Percentiles rank a stretch among this genome's conserved stretches.
These are phyloP conservation scores for Gallirallus australis DNA, from an alignment of 2,797 vertebrate species.

Conservation along the genomic window DNA sequence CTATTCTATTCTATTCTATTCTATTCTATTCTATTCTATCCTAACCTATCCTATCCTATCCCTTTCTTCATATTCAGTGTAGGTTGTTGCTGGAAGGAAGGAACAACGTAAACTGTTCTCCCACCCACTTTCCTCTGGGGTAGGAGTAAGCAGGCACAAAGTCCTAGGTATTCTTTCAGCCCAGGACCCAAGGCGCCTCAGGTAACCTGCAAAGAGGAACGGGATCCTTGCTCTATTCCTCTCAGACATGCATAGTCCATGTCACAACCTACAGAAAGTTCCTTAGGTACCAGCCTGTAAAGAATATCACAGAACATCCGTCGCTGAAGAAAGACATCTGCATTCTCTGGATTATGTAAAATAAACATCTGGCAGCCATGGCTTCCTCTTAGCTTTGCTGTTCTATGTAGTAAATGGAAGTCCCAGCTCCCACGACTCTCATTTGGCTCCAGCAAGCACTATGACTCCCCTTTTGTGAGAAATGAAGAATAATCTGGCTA, in stretches of 20 bases:
- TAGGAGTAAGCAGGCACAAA: neutral
- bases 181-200: neutral
- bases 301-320: neutral
- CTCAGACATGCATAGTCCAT: neutral
- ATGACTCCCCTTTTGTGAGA: slow-evolving; percentile 55
- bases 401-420: slow-evolving; percentile 47
- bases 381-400: slow-evolving; percentile 57
- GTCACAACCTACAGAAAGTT: neutral
- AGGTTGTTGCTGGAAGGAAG: neutral
- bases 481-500: slow-evolving; percentile 71
- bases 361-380: slow-evolving; percentile 65
- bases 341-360: slow-evolving; percentile 66
- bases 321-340: slow-evolving; percentile 66
- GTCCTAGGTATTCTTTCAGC: neutral
- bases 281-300: slow-evolving; percentile 40
- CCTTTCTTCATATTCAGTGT: neutral
- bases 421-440: slow-evolving; percentile 50
- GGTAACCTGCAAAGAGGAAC: neutral
- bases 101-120: neutral
- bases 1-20: neutral
- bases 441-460: slow-evolving; percentile 49
- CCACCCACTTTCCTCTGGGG: neutral
- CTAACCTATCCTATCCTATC: no score
- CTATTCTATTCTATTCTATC: no score
- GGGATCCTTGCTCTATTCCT: neutral